These are phyloP conservation scores for Sebastes diaconus DNA, from an alignment of 2,797 vertebrate species.

Conservation along the genomic window DNA sequence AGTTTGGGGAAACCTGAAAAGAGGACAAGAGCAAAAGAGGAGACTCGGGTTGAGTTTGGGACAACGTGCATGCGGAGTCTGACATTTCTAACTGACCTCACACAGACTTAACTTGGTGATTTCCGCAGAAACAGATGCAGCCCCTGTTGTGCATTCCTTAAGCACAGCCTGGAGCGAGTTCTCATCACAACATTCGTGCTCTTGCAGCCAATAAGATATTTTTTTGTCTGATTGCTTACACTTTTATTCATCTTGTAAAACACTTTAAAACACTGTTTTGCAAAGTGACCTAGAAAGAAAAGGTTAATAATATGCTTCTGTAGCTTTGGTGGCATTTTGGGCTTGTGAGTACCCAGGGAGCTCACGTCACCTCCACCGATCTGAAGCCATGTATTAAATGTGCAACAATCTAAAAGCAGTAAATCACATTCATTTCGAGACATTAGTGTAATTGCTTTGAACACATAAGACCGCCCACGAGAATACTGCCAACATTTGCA, in stretches of 20 bases:
- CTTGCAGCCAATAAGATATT: constrained; percentile 8
- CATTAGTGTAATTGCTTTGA: constrained; percentile 22
- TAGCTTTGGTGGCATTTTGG: constrained; percentile 22
- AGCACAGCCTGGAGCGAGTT: neutral
- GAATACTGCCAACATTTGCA: neutral
- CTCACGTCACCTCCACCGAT: neutral
- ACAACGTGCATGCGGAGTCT: neutral
- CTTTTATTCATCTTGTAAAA: constrained; percentile 15
- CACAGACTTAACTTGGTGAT: neutral
- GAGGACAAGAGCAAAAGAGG: neutral
- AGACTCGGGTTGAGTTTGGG: neutral
- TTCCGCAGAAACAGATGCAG: constrained; percentile 6
- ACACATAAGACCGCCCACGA: neutral
- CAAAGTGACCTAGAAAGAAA: constrained; percentile 21
- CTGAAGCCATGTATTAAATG: neutral
- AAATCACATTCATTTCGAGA: constrained; percentile 14
- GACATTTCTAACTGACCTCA: neutral
- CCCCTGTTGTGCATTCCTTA: neutral
- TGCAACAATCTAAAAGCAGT: neutral
- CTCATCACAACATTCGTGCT: constrained; percentile 10
- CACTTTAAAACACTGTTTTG: constrained; percentile 21
- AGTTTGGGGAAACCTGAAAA: constrained; percentile 87
- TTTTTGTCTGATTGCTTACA: constrained; percentile 26
- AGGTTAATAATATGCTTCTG: constrained; percentile 43
- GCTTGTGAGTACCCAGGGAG: neutral